Percentiles rank a stretch among this genome's conserved stretches.
phyloP scores from a whole-genome alignment of 1,140 invertebrate genomes.

The Nasonia giraulti region DNA sequence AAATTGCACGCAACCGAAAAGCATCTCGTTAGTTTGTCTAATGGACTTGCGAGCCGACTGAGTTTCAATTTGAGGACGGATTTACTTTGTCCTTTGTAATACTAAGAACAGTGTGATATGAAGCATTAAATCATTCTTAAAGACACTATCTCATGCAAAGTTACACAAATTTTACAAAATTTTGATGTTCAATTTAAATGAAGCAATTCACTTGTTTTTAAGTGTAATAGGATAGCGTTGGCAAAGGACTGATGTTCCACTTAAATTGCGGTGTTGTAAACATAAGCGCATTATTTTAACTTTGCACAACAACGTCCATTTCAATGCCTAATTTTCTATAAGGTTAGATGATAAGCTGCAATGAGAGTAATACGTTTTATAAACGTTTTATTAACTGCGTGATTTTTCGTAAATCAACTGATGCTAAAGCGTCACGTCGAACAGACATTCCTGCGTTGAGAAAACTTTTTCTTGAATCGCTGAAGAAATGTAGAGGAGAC shows the following conservation, averaged over 20 bases:
- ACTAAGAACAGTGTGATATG: slow-evolving; percentile 29
- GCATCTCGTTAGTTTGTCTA: slow-evolving; percentile 53
- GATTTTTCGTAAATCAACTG: neutral
- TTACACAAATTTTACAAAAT: neutral
- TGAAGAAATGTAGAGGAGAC: neutral
- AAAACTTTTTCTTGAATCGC: neutral
- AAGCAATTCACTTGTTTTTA: neutral
- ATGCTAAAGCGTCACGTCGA: neutral
- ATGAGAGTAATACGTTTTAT: slow-evolving; percentile 31
- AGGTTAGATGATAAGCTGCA: neutral
- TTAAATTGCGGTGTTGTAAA: neutral
- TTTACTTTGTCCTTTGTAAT: slow-evolving; percentile 6
- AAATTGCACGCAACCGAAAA: slow-evolving; percentile 78
- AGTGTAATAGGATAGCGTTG: neutral
- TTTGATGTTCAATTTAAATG: slow-evolving; percentile 8
- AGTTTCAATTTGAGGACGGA: slow-evolving; percentile 9
- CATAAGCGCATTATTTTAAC: neutral
- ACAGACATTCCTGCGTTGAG: slow-evolving; percentile 18
- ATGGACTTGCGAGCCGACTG: neutral
- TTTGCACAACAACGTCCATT: neutral
- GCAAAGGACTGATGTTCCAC: neutral
- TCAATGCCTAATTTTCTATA: neutral
- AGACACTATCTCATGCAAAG: slow-evolving; percentile 4
- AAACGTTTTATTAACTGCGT: slow-evolving; percentile 20
- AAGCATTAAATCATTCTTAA: neutral